These are phyloP conservation scores for Syngnathus scovelli DNA, from an alignment of 2,113 vertebrate species.

Conservation along the genomic window DNA sequence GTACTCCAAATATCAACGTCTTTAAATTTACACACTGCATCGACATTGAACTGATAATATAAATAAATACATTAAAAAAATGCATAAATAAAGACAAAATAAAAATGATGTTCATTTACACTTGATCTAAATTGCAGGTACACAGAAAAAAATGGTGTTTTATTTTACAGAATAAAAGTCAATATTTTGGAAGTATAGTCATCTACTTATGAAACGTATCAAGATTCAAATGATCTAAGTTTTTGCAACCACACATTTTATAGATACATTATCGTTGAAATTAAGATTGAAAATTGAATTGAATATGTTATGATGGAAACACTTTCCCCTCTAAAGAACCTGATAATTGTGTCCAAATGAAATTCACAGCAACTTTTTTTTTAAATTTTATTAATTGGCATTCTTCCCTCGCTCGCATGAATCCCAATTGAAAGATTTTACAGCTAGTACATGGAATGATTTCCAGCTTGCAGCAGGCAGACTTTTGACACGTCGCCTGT, in stretches of 20 bases:
- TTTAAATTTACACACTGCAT: background rate
- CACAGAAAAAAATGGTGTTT: too few species aligned
- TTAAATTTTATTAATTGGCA: slow-evolving; percentile 20
- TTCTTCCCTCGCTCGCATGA: background rate
- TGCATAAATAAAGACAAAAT: too few species aligned
- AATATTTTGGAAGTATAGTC: too few species aligned
- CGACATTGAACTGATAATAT: background rate
- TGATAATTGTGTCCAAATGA: too few species aligned
- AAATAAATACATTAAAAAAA: background rate
- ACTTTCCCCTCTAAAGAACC: slow-evolving; percentile 4
- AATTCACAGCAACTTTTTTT: slow-evolving; percentile 3
- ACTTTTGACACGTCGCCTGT: slow-evolving; percentile 22
- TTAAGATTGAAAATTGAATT: too few species aligned
- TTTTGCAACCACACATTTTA: too few species aligned
- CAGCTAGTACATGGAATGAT: slow-evolving; percentile 44
- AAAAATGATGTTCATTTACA: background rate
- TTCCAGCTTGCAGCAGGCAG: slow-evolving; percentile 24
- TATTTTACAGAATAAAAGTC: too few species aligned
- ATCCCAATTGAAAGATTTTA: slow-evolving; percentile 21
- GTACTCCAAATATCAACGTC: too few species aligned
- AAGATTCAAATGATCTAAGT: too few species aligned
- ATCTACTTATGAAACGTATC: too few species aligned
- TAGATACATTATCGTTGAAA: background rate
- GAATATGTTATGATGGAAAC: background rate
- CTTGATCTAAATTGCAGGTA: background rate